Percentiles rank a stretch among this genome's conserved stretches.
These are phyloP conservation scores for Sebastes umbrosus DNA, from an alignment of 2,797 vertebrate genomes.

Conservation along the genomic window DNA sequence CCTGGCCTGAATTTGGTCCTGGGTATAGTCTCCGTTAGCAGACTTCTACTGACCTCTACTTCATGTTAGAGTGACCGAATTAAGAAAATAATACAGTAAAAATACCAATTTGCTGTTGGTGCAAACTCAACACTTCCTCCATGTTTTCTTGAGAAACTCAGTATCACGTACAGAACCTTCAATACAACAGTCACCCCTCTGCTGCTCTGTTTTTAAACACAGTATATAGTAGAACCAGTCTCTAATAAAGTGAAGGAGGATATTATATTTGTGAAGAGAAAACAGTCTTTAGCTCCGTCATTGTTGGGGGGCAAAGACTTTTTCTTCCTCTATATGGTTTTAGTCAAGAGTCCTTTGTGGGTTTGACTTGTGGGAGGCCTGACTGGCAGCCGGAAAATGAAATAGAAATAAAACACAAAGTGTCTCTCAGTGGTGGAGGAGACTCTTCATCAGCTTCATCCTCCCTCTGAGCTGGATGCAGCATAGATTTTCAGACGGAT, in stretches of 20 bases:
- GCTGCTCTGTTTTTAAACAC: background rate
- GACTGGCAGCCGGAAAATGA: background rate
- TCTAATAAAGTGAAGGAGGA: background rate
- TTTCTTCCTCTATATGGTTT: background rate
- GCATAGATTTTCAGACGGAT: background rate
- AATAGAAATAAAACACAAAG: no score
- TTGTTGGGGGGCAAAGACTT: background rate
- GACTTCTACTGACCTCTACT: no score
- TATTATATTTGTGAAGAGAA: background rate
- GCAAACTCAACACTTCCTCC: background rate
- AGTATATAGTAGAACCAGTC: background rate
- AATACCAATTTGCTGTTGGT: background rate
- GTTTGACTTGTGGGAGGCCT: background rate
- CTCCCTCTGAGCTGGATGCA: background rate
- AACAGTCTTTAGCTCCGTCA: background rate
- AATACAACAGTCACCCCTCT: background rate
- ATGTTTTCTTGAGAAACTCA: background rate
- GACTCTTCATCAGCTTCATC: background rate
- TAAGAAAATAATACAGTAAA: no score
- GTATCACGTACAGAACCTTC: background rate
- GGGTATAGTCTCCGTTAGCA: no score
- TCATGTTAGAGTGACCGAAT: no score
- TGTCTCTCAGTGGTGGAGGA: background rate
- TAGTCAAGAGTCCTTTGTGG: background rate
- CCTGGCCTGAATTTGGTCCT: no score